Conservation (phyloP, 2,888 invertebrate species). For the Drosophila kanekoi region DNA sequence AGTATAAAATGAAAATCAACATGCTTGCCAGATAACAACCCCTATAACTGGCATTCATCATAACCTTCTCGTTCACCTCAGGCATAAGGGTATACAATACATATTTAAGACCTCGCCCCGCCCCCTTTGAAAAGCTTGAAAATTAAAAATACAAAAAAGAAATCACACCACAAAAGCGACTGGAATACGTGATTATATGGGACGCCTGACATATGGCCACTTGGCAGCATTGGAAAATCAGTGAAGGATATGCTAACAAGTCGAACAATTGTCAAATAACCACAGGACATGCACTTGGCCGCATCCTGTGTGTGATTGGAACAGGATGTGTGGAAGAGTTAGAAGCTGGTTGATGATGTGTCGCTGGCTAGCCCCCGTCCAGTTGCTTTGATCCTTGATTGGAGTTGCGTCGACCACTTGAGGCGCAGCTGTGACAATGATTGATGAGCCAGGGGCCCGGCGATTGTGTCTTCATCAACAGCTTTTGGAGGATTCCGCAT, state of each 20-base stretch:
- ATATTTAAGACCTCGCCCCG: constrained; percentile 8
- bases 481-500: constrained; percentile 59
- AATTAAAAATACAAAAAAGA: constrained; percentile 23
- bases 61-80: constrained; percentile 1
- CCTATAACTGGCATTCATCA: background rate
- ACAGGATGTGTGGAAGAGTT: constrained; percentile 59
- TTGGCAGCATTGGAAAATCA: constrained; percentile 49
- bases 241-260: constrained; percentile 67
- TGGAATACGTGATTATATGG: constrained; percentile 27
- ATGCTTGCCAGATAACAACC: background rate
- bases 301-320: constrained; percentile 67
- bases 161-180: constrained; percentile 44
- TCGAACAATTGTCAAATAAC: constrained; percentile 69
- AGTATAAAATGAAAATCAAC: background rate
- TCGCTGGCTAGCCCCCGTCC: constrained; percentile 23
- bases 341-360: constrained; percentile 18
- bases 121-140: background rate
- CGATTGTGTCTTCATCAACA: constrained; percentile 40
- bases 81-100: constrained; percentile 11
- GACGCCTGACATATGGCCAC: constrained; percentile 71
- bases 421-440: constrained; percentile 68
- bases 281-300: constrained; percentile 79
- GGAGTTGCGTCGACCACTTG: constrained; percentile 51
- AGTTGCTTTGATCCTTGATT: constrained; percentile 80
- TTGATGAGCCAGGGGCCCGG: constrained; percentile 58